Percentiles rank a stretch among this genome's conserved stretches.
Evolutionary conservation across 2,888 invertebrate species (phyloP).

Genomic region (Chesias legatella): DNA sequence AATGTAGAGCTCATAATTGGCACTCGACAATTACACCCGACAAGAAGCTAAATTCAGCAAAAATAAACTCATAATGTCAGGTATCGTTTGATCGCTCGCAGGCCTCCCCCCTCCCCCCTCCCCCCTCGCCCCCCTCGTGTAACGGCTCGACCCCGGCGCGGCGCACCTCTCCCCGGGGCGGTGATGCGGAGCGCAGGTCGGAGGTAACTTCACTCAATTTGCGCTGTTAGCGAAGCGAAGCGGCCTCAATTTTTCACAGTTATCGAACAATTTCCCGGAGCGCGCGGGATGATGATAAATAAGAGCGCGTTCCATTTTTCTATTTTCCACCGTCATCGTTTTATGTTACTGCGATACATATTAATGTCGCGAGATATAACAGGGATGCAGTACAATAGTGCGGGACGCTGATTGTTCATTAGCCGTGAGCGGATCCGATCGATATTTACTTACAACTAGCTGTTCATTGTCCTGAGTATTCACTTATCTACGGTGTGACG

Average conservation of each 20-base stretch:
- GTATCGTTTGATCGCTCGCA: conserved; percentile 33
- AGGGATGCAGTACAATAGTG: no score
- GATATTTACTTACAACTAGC: no score
- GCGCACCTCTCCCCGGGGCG: no score
- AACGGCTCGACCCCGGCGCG: no score
- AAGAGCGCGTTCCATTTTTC: conserved; percentile 48
- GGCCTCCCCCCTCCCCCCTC: conserved; percentile 16
- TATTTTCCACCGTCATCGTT: conserved; percentile 29
- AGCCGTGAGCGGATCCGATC: no score
- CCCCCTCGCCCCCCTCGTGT: conserved; percentile 9
- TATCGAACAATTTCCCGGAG: conserved; percentile 59
- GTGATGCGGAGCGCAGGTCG: conserved; percentile 23
- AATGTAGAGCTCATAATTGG: conserved; percentile 12
- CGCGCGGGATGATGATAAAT: conserved; percentile 51
- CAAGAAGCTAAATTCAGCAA: conserved; percentile 23
- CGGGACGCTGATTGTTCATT: no score
- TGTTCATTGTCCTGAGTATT: conserved; percentile 41
- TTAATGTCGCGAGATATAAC: no score
- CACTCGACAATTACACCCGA: conserved; percentile 1
- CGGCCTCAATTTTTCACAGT: conserved; percentile 69
- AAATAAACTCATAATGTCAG: conserved; percentile 31
- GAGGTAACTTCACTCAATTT: conserved; percentile 69
- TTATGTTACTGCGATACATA: conserved; percentile 9
- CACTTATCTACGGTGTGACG: conserved; percentile 38
- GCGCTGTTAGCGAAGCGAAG: conserved; percentile 58